A percentile compares a stretch with the other conserved stretches of the same genome.
These are phyloP conservation scores for Chalcosyrphus nemorum DNA, from an alignment of 2,888 invertebrate species.

Conservation along the genomic window DNA sequence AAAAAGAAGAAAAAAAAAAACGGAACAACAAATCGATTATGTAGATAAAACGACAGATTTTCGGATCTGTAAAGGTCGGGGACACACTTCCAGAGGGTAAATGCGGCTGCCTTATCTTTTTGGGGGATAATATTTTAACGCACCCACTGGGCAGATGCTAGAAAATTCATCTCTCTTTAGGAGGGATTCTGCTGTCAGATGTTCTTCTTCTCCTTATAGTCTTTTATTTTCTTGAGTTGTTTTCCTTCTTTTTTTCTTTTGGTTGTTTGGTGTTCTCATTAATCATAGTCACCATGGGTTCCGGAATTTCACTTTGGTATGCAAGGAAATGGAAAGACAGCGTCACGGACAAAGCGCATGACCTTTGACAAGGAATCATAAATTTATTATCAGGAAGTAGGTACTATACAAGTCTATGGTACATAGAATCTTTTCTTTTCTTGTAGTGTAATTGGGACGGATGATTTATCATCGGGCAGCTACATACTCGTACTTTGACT, in stretches of 20 bases:
- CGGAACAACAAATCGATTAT: constrained; percentile 56
- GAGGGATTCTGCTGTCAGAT: constrained; percentile 9
- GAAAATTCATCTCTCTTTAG: constrained; percentile 5
- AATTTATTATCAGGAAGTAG: constrained; percentile 51
- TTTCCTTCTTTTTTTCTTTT: background rate
- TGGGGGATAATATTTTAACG: constrained; percentile 17
- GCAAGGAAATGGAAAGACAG: constrained; percentile 6
- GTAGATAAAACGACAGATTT: constrained; percentile 61
- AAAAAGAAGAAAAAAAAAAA: background rate
- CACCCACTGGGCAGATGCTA: constrained; percentile 11
- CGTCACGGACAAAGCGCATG: constrained; percentile 45
- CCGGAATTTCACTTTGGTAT: constrained; percentile 29
- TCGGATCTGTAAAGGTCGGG: constrained; percentile 33
- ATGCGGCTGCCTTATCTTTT: constrained; percentile 45
- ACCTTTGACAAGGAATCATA: constrained; percentile 59
- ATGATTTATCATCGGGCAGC: background rate
- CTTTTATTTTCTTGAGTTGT: background rate
- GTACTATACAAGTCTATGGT: background rate
- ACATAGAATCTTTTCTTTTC: constrained; percentile 9
- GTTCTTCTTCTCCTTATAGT: background rate
- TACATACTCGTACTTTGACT: constrained; percentile 6
- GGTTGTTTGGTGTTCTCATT: constrained; percentile 49
- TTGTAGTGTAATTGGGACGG: constrained; percentile 1
- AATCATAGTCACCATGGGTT: constrained; percentile 59
- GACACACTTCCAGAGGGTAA: constrained; percentile 34